Evolutionary conservation across 1,140 invertebrate species (phyloP), one percentile per base, ranked within the genome.

Genomic region (Drosophila kohkoa): DNA sequence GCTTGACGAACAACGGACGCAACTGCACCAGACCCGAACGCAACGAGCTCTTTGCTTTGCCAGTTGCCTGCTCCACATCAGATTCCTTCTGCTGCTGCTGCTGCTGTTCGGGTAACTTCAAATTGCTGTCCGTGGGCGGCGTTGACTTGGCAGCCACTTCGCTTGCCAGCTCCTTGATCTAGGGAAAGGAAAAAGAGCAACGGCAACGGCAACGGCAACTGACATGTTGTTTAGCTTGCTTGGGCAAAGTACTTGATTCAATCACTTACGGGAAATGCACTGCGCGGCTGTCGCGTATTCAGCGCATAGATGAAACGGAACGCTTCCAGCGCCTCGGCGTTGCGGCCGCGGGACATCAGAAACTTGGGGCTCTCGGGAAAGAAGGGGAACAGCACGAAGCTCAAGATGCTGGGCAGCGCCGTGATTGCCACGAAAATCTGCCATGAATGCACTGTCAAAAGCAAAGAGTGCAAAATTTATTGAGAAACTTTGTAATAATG

Each of bases 351-450:
- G 0, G 95, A 95, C 94, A 98, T 96, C 0, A 97, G 92, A 90
- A 96, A 97, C 91, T 97, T 97, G 4, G 97, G 96, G 82, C 96
- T 97, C 90, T 98, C 97, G 0, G 96, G 95, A 3, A 97, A 93
- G 76, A 95, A 95, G 49, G 94, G 93, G 52, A 96, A 94, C 0
- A 94, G 92, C 7, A 95, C 51, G 1, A 94, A 94, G 5, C 95
- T 95, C 4, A 96, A 74, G 0, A 97, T 77, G 20, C 95, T 95
- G 3, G 96, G 95, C 32, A 96, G 35, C 0, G 95, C 95, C 58
- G 95, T 94, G 0, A 94, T 71, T 5, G 95, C 93, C 0, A 97
- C 92, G 91, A 96, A 97, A 6, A 97, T 93, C 71, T 97, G 95
- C 97, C 97, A 98, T 94, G 95, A 79, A 95, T 95, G 5, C 94